A percentile compares a stretch with the other conserved stretches of the same genome.
phyloP scores from a whole-genome alignment of 2,888 invertebrate genomes.

The Allacma fusca region DNA sequence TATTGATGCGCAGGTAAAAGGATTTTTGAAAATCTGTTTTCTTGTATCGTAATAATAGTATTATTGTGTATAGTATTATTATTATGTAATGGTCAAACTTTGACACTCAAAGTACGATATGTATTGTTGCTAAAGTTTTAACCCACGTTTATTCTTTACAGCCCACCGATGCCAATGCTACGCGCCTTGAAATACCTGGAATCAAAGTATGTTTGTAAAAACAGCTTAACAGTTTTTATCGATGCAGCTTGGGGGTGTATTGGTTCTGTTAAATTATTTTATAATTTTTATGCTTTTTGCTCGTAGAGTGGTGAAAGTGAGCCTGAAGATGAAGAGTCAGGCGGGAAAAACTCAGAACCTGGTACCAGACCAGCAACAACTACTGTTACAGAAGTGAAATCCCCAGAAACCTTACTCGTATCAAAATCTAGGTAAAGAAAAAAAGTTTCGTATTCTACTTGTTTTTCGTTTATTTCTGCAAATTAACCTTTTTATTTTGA shows the following conservation, averaged over 20 bases:
- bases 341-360: constrained; percentile 10
- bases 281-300: not conserved
- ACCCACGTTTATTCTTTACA: constrained; percentile 64
- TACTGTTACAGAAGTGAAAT: not conserved
- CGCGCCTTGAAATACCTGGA: constrained; percentile 78
- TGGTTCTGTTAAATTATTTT: too few species aligned
- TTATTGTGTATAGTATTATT: too few species aligned
- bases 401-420: not conserved
- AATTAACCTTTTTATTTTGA: not conserved
- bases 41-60: too few species aligned
- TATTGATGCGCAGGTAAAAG: constrained; percentile 58
- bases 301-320: constrained; percentile 42
- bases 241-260: too few species aligned
- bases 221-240: too few species aligned
- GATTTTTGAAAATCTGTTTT: not conserved
- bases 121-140: too few species aligned
- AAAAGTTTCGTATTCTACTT: not conserved
- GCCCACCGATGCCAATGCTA: constrained; percentile 83
- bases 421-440: constrained; percentile 17
- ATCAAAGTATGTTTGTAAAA: constrained; percentile 66
- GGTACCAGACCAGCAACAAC: not conserved
- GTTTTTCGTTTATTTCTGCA: not conserved
- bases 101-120: too few species aligned
- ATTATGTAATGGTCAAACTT: too few species aligned
- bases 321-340: constrained; percentile 40